Base-by-base conservation (phyloP, 2,888 invertebrate genomes). In the Melanotus villosus region DNA sequence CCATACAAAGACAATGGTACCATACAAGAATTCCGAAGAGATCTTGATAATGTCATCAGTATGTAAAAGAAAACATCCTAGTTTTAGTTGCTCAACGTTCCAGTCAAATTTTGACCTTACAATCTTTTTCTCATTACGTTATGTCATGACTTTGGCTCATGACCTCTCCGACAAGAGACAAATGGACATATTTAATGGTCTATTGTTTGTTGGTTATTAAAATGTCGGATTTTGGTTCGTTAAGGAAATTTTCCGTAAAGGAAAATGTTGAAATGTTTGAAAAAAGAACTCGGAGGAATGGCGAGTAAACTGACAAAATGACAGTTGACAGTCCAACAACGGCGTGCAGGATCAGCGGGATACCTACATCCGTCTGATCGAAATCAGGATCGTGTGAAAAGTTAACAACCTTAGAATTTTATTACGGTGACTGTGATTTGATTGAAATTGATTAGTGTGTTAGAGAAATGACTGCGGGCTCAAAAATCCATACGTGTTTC, bases 331-430 rank as follows among this genome's bases (percentile, higher is more conserved):
- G 59, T 69, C 68, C 63, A 63, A 62, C 52, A 70, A 62, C 65
- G 54, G 43, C 60, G 60, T 43, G 60, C 60, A 70, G 38, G 65
- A 70, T n/a, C 70, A 65, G 70, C 70, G 65, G 70, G 70, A 41
- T 60, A 70, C 34, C 65, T 50, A 65, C 60, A 65, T 70, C 65
- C 65, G 56, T 70, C 70, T 65, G 62, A 70, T 70, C 45, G 57
- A 70, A 70, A 70, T 70, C 65, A 65, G 60, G 65, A 70, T 70
- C 70, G 71, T 71, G 71, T 71, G 71, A 71, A 71, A 71, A 71
- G 71, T 71, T 71, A 71, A 68, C 71, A 67, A 68, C 71, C 65
- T 67, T 64, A 54, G 57, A 68, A 71, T 68, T 68, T 71, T 71
- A 68, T 71, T 68, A 59, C 57, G 60, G 66, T 65, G 65, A 66